Conservation (phyloP, 53 echinoderm and acorn worm species). For the Holothuria leucospilota region DNA sequence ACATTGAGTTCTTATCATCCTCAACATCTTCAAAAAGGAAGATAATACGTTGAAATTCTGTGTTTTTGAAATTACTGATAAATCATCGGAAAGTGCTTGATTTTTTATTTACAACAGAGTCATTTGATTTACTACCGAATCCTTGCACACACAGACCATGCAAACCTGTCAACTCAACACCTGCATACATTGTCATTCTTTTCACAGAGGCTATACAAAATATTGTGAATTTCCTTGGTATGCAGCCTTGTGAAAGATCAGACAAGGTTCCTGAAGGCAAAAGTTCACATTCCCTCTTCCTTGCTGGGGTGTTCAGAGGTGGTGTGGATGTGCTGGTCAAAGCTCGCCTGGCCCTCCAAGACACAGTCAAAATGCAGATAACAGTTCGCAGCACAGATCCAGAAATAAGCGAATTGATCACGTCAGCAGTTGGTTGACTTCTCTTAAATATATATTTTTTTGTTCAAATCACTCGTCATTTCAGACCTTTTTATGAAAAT, state of each 20-base stretch:
- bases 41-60: no score
- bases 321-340: constrained; percentile 90
- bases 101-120: no score
- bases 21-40: no score
- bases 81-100: no score
- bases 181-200: not conserved
- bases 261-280: constrained; percentile 89
- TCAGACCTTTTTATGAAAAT: no score
- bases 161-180: no score
- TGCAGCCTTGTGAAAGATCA: constrained; percentile 98
- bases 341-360: constrained; percentile 89
- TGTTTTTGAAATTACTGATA: no score
- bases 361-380: constrained; percentile 98
- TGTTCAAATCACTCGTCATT: no score
- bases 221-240: constrained; percentile 90
- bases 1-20: no score
- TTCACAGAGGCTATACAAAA: constrained; percentile 90
- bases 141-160: no score
- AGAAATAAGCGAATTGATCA: constrained; percentile 87
- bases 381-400: constrained; percentile 90
- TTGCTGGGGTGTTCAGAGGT: constrained; percentile 95
- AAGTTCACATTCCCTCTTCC: constrained; percentile 91
- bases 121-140: no score
- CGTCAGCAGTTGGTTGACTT: constrained; percentile 82
- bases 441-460: no score